A percentile compares a stretch with the other conserved stretches of the same genome.
phyloP scores from a whole-genome alignment of 2,797 vertebrate genomes.

The Pipistrellus pipistrellus region DNA sequence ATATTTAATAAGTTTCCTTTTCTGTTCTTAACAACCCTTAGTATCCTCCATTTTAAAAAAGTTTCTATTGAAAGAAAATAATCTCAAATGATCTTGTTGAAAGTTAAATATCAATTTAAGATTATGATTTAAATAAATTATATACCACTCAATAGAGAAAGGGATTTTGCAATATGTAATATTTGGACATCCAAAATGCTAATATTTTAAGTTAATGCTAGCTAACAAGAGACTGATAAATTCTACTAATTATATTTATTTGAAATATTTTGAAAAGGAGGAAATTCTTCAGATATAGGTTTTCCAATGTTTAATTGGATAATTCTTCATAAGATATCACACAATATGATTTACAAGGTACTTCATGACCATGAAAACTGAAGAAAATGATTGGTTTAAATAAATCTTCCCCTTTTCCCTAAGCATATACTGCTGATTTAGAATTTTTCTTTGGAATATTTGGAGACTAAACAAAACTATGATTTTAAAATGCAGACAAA shows the following conservation, averaged over 20 bases:
- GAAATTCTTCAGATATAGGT: slow-evolving; percentile 14
- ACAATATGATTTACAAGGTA: background rate
- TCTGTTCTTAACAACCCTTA: slow-evolving; percentile 40
- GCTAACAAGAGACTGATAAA: slow-evolving; percentile 6
- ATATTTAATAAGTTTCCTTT: slow-evolving; percentile 40
- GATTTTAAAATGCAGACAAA: slow-evolving; percentile 62
- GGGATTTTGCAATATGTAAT: slow-evolving; percentile 3
- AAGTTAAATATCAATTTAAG: slow-evolving; percentile 66
- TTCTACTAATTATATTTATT: slow-evolving; percentile 37
- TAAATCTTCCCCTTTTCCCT: background rate
- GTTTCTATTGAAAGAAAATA: slow-evolving; percentile 59
- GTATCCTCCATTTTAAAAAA: background rate
- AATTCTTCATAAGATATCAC: slow-evolving; percentile 11
- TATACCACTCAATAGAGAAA: background rate
- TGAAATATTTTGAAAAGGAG: slow-evolving; percentile 57
- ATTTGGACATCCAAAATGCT: slow-evolving; percentile 51
- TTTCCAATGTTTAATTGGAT: slow-evolving; percentile 46
- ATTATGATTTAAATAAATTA: slow-evolving; percentile 55
- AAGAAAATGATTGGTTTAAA: slow-evolving; percentile 56
- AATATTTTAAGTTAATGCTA: slow-evolving; percentile 57
- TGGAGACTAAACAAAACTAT: slow-evolving; percentile 20
- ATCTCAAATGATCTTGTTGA: slow-evolving; percentile 17
- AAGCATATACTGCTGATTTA: slow-evolving; percentile 39
- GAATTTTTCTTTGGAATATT: slow-evolving; percentile 25
- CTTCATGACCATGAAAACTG: slow-evolving; percentile 28